Percentiles rank a stretch among this genome's conserved stretches.
Evolutionary conservation across 2,888 invertebrate species (phyloP).

Genomic region (Parascotia fuliginaria): DNA sequence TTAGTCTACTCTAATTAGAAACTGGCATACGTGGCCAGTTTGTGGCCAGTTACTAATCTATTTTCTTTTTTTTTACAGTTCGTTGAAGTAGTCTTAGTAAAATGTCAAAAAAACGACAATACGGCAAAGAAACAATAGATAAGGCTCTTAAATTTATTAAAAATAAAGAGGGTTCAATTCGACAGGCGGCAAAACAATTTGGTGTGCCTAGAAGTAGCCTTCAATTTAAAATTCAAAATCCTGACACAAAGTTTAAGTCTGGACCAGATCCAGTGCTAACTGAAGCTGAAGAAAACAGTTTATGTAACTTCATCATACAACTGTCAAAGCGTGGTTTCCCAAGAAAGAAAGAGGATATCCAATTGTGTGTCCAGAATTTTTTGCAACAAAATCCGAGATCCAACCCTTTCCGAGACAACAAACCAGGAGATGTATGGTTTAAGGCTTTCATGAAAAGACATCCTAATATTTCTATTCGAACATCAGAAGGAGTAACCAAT

Average conservation of each 20-base stretch:
- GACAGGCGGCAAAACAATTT: conserved; percentile 9
- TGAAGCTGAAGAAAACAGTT: background rate
- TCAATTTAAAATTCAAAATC: conserved; percentile 12
- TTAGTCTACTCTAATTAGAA: too few species aligned
- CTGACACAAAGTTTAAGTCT: conserved; percentile 9
- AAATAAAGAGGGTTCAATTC: conserved; percentile 9
- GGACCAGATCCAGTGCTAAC: conserved; percentile 3
- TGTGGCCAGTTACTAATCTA: too few species aligned
- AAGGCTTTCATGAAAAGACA: too few species aligned
- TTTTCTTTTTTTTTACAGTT: too few species aligned
- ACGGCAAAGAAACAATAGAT: conserved; percentile 1
- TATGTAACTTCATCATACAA: background rate
- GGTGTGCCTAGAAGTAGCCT: conserved; percentile 13
- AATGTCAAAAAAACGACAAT: conserved; percentile 3
- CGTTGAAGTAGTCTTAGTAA: background rate
- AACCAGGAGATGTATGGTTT: too few species aligned
- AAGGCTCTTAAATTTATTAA: conserved; percentile 8
- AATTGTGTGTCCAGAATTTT: background rate
- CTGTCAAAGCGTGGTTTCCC: background rate
- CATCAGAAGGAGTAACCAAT: too few species aligned
- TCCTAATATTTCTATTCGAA: too few species aligned
- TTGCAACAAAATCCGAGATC: too few species aligned
- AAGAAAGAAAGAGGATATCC: background rate
- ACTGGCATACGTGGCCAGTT: too few species aligned
- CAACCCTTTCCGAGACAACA: too few species aligned